Conservation (phyloP, 2,797 vertebrate genomes). For the Chelmon rostratus region DNA sequence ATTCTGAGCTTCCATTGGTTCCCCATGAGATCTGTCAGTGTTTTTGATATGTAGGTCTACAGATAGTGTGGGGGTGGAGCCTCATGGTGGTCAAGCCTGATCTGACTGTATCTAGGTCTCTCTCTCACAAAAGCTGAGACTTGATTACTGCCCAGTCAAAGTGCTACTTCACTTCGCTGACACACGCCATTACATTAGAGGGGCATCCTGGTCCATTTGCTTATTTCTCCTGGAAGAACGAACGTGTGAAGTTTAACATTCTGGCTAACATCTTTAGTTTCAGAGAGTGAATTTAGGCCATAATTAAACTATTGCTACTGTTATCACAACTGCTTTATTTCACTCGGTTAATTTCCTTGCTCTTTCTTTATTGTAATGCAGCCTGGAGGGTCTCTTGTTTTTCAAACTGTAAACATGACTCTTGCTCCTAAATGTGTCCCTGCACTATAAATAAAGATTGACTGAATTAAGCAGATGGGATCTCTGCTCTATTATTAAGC, state of each 20-base stretch:
- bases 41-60: not conserved
- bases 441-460: constrained; percentile 56
- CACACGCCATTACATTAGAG: constrained; percentile 57
- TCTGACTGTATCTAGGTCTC: constrained; percentile 52
- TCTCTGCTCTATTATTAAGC: constrained; percentile 68
- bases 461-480: constrained; percentile 57
- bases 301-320: constrained; percentile 37
- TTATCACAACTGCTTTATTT: constrained; percentile 24
- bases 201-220: constrained; percentile 50
- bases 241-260: constrained; percentile 35
- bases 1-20: not conserved
- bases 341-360: not conserved
- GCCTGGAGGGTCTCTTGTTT: constrained; percentile 3
- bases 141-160: constrained; percentile 64
- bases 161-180: constrained; percentile 64
- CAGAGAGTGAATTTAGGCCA: constrained; percentile 27
- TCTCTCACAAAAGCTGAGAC: constrained; percentile 55
- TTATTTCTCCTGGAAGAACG: constrained; percentile 50
- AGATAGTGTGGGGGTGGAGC: not conserved
- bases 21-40: not conserved
- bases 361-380: not conserved
- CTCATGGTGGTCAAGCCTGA: constrained; percentile 46
- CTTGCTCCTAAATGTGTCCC: constrained; percentile 35
- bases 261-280: constrained; percentile 14
- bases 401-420: constrained; percentile 29